phyloP scores from a whole-genome alignment of 92 coral and sea anemone genomes.

The Bergia puertoricense region DNA sequence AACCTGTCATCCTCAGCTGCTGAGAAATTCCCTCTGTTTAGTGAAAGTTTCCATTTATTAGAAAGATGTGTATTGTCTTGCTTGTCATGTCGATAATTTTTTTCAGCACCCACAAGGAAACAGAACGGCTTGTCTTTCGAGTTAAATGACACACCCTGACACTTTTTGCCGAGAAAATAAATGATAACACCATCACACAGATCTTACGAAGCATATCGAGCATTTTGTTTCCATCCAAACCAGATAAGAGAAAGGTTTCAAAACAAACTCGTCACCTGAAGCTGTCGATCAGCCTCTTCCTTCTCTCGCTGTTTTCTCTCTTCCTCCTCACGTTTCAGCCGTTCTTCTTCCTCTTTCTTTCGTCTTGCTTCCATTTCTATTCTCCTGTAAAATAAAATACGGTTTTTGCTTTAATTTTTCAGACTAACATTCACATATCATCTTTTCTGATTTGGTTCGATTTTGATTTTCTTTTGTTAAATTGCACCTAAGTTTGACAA shows the following conservation, averaged over 20 bases:
- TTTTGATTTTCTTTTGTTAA: no score
- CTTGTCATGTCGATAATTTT: no score
- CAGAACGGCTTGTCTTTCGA: no score
- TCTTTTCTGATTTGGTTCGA: not conserved
- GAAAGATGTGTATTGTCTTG: no score
- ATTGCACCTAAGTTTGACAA: no score
- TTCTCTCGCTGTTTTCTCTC: slow-evolving; percentile 85
- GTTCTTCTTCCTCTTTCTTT: slow-evolving; percentile 81
- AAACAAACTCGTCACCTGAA: slow-evolving; percentile 58
- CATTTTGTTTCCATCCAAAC: not conserved
- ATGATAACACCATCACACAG: no score
- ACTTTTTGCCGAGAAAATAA: no score
- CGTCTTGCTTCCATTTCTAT: slow-evolving; percentile 87
- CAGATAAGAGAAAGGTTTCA: not conserved
- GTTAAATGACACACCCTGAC: no score
- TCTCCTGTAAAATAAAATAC: slow-evolving; percentile 62
- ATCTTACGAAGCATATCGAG: not conserved
- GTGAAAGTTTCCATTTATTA: no score
- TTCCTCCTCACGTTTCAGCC: slow-evolving; percentile 77
- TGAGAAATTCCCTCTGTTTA: no score
- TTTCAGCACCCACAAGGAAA: no score
- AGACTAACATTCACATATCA: not conserved
- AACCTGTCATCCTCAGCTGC: no score
- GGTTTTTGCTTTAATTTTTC: not conserved
- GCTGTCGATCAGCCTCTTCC: slow-evolving; percentile 87